phyloP scores from a whole-genome alignment of 1,140 invertebrate species.

The Papilio helenus region DNA sequence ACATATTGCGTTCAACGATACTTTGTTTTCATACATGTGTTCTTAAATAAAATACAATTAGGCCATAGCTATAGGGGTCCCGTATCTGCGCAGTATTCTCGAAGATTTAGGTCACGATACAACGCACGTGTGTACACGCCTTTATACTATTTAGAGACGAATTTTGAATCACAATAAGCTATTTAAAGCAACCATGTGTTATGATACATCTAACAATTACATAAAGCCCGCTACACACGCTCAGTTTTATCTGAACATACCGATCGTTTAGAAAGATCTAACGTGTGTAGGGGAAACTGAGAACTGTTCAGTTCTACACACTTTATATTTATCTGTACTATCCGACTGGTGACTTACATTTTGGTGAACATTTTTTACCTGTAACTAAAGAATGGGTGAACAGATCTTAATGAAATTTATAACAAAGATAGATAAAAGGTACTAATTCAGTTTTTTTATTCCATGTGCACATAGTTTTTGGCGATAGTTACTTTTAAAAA shows the following conservation, averaged over 20 bases:
- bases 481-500: background rate
- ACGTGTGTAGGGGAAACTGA: too few relatives aligned
- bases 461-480: background rate
- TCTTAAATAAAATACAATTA: constrained; percentile 11
- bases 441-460: background rate
- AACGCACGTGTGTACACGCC: constrained; percentile 27
- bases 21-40: background rate
- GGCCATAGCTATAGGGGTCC: constrained; percentile 25
- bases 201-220: background rate
- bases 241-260: too few relatives aligned
- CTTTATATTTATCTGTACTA: too few relatives aligned
- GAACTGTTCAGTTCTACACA: too few relatives aligned
- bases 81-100: constrained; percentile 22
- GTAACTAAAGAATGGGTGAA: too few relatives aligned
- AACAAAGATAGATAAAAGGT: background rate
- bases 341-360: too few relatives aligned
- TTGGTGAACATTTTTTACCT: background rate
- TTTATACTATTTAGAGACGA: constrained; percentile 20
- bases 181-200: constrained; percentile 11
- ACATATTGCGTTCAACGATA: background rate
- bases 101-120: constrained; percentile 28
- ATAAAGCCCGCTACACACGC: too few relatives aligned
- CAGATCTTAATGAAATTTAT: background rate
- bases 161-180: constrained; percentile 34
- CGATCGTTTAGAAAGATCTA: too few relatives aligned